Percentiles rank a stretch among this genome's conserved stretches.
These are phyloP conservation scores for Sarcophaga caerulescens DNA, from an alignment of 2,888 invertebrate species.

Conservation along the genomic window DNA sequence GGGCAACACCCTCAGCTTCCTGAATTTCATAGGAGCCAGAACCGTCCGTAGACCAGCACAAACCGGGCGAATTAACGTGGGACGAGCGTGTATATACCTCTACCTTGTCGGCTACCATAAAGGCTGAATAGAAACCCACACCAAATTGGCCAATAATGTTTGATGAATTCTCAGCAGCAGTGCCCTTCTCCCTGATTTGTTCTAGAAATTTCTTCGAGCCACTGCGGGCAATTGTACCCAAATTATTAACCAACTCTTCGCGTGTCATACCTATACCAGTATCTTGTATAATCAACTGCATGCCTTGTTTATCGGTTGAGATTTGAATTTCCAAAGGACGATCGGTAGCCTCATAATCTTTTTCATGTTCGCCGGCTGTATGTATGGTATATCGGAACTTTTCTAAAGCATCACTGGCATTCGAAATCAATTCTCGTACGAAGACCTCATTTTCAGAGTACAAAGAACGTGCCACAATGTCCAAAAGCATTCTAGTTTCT, in stretches of 20 bases:
- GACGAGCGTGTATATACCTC: conserved; percentile 94
- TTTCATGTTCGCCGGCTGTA: conserved; percentile 82
- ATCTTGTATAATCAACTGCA: conserved; percentile 94
- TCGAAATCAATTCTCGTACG: conserved; percentile 96
- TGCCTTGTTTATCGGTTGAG: conserved; percentile 91
- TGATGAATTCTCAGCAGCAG: conserved; percentile 84
- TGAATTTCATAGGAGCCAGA: conserved; percentile 94
- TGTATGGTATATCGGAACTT: conserved; percentile 91
- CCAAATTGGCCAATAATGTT: conserved; percentile 98
- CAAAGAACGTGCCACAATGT: conserved; percentile 97
- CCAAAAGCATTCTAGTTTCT: conserved; percentile 96
- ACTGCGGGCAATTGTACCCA: conserved; percentile 97
- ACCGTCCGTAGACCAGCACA: conserved; percentile 95
- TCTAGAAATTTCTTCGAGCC: conserved; percentile 97
- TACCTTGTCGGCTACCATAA: conserved; percentile 98
- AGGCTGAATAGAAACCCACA: conserved; percentile 98
- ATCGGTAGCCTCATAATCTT: conserved; percentile 83
- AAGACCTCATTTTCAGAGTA: conserved; percentile 99
- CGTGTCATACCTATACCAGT: conserved; percentile 97
- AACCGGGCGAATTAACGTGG: conserved; percentile 85
- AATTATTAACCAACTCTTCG: conserved; percentile 93
- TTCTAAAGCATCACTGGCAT: conserved; percentile 98
- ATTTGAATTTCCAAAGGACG: conserved; percentile 93
- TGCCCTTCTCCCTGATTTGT: conserved; percentile 87
- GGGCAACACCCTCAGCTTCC: conserved; percentile 90